These are phyloP conservation scores for Cryptophagus acutangulus DNA, from an alignment of 2,888 invertebrate species.

Conservation along the genomic window DNA sequence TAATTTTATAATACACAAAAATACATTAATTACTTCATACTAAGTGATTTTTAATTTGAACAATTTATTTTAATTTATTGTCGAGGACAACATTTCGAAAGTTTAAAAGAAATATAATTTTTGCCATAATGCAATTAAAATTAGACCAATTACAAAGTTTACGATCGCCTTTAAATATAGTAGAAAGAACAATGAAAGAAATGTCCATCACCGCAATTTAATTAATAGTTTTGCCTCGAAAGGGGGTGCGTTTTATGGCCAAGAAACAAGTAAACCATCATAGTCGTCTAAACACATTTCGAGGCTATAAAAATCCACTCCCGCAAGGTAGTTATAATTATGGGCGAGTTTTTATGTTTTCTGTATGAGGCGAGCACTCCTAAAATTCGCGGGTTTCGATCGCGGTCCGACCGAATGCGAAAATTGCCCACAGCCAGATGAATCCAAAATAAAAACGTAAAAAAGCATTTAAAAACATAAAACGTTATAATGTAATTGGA, in stretches of 20 bases:
- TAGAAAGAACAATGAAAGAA: too few species aligned
- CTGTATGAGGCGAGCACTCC: slow-evolving; percentile 20
- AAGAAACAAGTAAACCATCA: slow-evolving; percentile 17
- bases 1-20: too few species aligned
- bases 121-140: slow-evolving; percentile 2
- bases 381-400: slow-evolving; percentile 22
- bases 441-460: too few species aligned
- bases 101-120: background rate
- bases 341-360: slow-evolving; percentile 23
- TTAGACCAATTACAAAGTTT: slow-evolving; percentile 5
- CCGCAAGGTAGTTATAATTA: slow-evolving; percentile 28
- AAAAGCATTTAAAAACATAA: too few species aligned
- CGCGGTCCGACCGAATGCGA: too few species aligned
- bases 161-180: background rate
- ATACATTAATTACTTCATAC: too few species aligned
- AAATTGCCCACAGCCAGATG: too few species aligned
- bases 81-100: slow-evolving; percentile 8
- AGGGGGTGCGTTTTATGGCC: slow-evolving; percentile 19
- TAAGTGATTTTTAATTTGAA: slow-evolving; percentile 18
- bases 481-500: too few species aligned
- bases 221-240: slow-evolving; percentile 4
- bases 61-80: slow-evolving; percentile 15
- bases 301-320: slow-evolving; percentile 24
- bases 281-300: slow-evolving; percentile 10
- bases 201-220: background rate